Base-by-base conservation (phyloP, 2,113 vertebrate genomes). In the Psittacara wagleri region DNA sequence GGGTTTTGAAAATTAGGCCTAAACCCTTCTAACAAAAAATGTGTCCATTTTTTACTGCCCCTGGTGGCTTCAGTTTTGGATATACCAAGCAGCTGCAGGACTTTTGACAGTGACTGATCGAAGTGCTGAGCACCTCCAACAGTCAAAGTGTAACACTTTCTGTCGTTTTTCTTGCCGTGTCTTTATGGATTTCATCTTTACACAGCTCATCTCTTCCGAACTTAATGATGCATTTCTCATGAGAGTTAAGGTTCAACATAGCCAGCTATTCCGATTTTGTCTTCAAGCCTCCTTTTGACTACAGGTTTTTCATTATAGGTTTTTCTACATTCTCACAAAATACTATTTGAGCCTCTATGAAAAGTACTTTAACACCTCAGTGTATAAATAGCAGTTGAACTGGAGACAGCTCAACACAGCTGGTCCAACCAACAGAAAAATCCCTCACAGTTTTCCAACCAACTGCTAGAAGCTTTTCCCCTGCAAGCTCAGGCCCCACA, bases 301-400 rank as follows among this genome's bases (percentile, higher is more conserved):
- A 20, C 2, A 66, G 4, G 2, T n/a, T 54, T n/a, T 41, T 52
- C 3, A 8, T 41, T 37, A 39, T 0, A 55, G 28, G 35, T 62
- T 74, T 81, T 61, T 33, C 59, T 14, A 46, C 19, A 11, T 39
- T 46, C 23, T 61, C 27, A 66, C 4, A 43, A 51, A 73, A 39
- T 4, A 46, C 4, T 68, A 29, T 6, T 14, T 28, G 8, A 83
- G 12, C 7, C n/a, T n/a, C 22, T 31, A 4, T 1, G 76, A 29
- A 54, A 69, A 63, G 59, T 25, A 51, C 2, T 61, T 23, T 35
- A 8, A 24, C 18, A 7, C 19, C 27, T 25, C 46, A 6, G 35
- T 23, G 12, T 68, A 2, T 17, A 33, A 48, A 11, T 35, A 92
- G 25, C 35, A 31, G 27, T 6, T 49, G 14, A 69, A 57, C 35